Conservation (phyloP, 2,113 vertebrate genomes). For the Orthonyx spaldingii region DNA sequence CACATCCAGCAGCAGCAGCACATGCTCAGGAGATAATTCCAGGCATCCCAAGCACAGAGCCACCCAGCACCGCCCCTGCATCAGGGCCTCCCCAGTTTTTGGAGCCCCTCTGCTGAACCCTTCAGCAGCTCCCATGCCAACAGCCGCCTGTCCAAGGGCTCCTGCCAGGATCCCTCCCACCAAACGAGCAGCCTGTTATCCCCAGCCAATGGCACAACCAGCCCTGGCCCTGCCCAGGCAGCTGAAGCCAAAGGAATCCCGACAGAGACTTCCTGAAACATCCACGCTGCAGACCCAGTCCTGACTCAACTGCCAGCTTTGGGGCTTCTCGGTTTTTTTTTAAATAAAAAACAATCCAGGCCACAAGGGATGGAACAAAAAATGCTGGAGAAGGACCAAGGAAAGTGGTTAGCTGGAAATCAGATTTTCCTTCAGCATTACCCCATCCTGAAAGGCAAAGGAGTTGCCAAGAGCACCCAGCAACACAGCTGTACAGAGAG, state of each 20-base stretch:
- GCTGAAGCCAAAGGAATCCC: neutral
- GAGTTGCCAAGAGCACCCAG: neutral
- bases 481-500: neutral
- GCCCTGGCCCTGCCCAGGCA: neutral
- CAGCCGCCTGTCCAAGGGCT: neutral
- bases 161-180: neutral
- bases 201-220: neutral
- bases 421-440: neutral
- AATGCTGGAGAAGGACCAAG: neutral
- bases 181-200: neutral
- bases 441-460: neutral
- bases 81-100: accelerated
- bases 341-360: neutral
- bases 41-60: neutral
- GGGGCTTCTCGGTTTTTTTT: neutral
- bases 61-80: neutral
- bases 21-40: neutral
- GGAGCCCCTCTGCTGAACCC: neutral
- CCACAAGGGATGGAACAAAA: neutral
- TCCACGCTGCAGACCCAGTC: too few species aligned
- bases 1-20: neutral
- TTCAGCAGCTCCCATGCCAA: accelerated
- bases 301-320: neutral
- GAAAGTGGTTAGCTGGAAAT: neutral
- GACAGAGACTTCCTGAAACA: neutral